These are phyloP conservation scores for Ypsolopha sequella DNA, from an alignment of 2,888 invertebrate species.

Conservation along the genomic window DNA sequence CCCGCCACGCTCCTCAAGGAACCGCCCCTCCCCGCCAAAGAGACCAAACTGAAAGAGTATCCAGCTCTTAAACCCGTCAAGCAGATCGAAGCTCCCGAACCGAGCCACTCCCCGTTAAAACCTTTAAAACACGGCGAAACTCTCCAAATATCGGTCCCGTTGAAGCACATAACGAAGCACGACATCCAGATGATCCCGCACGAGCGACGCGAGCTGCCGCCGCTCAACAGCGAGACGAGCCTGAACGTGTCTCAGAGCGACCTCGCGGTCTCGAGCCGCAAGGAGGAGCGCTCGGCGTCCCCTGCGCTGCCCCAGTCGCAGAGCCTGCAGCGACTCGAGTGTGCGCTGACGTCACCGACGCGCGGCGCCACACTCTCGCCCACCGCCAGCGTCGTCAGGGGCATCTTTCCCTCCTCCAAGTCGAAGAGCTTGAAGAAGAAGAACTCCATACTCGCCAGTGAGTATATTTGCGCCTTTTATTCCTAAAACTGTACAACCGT, in stretches of 20 bases:
- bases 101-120: conserved; percentile 40
- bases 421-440: conserved; percentile 78
- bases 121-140: conserved; percentile 25
- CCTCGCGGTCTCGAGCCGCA: no score
- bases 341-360: neutral
- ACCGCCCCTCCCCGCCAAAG: neutral
- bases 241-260: neutral
- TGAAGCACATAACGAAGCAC: conserved; percentile 47
- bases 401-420: conserved; percentile 70
- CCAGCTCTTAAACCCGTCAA: conserved; percentile 13
- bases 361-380: conserved; percentile 26
- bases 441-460: conserved; percentile 80
- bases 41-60: neutral
- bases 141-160: conserved; percentile 36
- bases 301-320: conserved; percentile 9
- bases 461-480: no score
- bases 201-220: conserved; percentile 34
- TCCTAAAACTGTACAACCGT: no score
- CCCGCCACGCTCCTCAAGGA: conserved; percentile 18
- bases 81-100: conserved; percentile 20
- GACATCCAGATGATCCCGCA: conserved; percentile 43
- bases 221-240: conserved; percentile 27
- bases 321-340: conserved; percentile 12
- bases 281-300: neutral
- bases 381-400: conserved; percentile 64